Conservation (phyloP, 2,113 vertebrate genomes). For the Bos javanicus region DNA sequence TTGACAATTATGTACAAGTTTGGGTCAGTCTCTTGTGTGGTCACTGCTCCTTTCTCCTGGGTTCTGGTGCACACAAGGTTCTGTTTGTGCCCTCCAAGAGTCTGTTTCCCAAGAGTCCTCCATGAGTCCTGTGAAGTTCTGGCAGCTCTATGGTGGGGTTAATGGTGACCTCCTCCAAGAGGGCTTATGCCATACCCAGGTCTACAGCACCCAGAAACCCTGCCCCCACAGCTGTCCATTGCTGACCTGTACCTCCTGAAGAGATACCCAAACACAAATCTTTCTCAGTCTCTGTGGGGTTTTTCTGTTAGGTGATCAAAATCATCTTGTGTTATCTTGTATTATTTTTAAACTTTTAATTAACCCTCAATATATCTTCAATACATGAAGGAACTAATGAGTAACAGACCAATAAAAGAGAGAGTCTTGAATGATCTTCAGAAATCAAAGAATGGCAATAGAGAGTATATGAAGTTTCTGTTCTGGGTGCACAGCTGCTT, state of each 20-base stretch:
- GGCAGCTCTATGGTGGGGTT: not conserved
- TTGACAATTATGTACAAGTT: not conserved
- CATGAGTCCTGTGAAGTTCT: not conserved
- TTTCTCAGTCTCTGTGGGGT: not conserved
- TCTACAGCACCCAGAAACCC: not conserved
- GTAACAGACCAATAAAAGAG: not conserved
- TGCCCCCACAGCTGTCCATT: rapidly evolving
- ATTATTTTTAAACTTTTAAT: not conserved
- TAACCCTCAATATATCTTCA: not conserved
- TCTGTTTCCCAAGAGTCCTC: not conserved
- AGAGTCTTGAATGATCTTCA: not conserved
- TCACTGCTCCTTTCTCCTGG: not conserved
- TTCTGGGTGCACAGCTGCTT: not conserved
- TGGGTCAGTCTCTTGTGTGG: not conserved
- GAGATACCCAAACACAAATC: not conserved
- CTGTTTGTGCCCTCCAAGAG: not conserved
- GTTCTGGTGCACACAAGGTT: not conserved
- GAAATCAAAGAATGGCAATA: not conserved
- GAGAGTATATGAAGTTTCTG: not conserved
- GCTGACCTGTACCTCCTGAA: not conserved
- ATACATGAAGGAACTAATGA: not conserved
- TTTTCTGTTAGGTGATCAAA: not conserved
- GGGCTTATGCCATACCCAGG: not conserved
- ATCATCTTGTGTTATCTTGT: not conserved
- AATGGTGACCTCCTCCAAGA: not conserved